Percentiles rank a stretch among this genome's conserved stretches.
Evolutionary conservation across 2,888 invertebrate species (phyloP).

Genomic region (Philopedon plagiatum): DNA sequence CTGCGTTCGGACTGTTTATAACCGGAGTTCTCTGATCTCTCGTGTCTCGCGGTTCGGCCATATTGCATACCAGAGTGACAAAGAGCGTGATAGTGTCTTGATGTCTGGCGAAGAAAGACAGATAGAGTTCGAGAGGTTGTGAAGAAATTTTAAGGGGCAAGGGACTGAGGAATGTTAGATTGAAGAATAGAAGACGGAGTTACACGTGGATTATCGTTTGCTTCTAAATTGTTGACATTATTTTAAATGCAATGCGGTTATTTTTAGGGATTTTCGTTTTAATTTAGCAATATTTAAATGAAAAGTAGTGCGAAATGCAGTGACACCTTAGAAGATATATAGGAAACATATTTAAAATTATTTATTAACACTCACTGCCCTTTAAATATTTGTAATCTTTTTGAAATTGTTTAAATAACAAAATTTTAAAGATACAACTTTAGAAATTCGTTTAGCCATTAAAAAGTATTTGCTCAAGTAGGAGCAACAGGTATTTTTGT

Average conservation of each 20-base stretch:
- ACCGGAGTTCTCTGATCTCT: slow-evolving; percentile 57
- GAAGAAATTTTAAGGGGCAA: slow-evolving; percentile 61
- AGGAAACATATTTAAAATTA: neutral
- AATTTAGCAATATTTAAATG: neutral
- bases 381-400: too few relatives aligned
- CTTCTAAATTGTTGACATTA: neutral
- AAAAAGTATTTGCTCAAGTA: too few relatives aligned
- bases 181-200: slow-evolving; percentile 63
- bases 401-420: too few relatives aligned
- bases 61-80: slow-evolving; percentile 70
- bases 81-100: slow-evolving; percentile 56
- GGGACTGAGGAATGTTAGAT: slow-evolving; percentile 68
- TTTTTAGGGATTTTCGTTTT: neutral
- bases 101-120: slow-evolving; percentile 60
- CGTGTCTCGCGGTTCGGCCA: slow-evolving; percentile 65
- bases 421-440: too few relatives aligned
- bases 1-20: slow-evolving; percentile 34
- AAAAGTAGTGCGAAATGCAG: neutral
- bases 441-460: too few relatives aligned
- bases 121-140: slow-evolving; percentile 35
- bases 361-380: too few relatives aligned
- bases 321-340: neutral
- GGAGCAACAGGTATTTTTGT: neutral
- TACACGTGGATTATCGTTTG: slow-evolving; percentile 63
- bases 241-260: neutral